phyloP scores from a whole-genome alignment of 1,140 invertebrate genomes.

The Drosophila watanabei region DNA sequence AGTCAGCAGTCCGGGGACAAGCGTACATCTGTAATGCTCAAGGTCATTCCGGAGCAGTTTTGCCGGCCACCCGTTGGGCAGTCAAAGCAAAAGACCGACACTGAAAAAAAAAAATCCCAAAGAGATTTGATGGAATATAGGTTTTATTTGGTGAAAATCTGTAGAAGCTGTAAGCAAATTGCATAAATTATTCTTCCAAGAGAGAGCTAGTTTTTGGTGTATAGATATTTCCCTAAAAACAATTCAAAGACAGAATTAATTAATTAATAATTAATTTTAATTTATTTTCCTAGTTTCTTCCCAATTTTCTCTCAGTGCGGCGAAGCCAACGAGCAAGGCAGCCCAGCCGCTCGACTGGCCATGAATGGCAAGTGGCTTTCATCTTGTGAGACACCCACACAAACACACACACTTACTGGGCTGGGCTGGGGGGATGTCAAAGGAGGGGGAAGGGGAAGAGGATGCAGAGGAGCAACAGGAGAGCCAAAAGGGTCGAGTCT shows the following conservation, averaged over 20 bases:
- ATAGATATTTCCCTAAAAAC: no score
- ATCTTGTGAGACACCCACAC: conserved; percentile 75
- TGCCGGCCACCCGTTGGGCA: conserved; percentile 43
- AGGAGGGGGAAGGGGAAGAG: background rate
- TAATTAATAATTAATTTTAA: background rate
- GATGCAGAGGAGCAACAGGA: conserved; percentile 41
- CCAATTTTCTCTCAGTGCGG: conserved; percentile 5
- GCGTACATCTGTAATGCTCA: conserved; percentile 76
- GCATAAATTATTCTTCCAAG: background rate
- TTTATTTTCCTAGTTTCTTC: background rate
- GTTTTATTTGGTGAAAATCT: background rate
- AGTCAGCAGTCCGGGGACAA: conserved; percentile 47
- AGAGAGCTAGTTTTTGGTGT: background rate
- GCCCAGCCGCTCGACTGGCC: conserved; percentile 52
- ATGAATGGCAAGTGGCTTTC: conserved; percentile 81
- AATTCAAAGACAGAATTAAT: background rate
- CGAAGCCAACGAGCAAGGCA: conserved; percentile 39
- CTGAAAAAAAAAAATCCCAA: no score
- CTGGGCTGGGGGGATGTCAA: background rate
- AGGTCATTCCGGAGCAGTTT: conserved; percentile 75
- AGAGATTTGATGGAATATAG: background rate
- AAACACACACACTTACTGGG: conserved; percentile 18
- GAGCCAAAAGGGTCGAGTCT: conserved; percentile 66
- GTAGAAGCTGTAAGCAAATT: background rate
- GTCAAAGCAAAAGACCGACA: conserved; percentile 28